Evolutionary conservation across 2,888 invertebrate genomes (phyloP), one percentile per base, ranked within the genome.

Genomic region (Meiosimyza platycephala): DNA sequence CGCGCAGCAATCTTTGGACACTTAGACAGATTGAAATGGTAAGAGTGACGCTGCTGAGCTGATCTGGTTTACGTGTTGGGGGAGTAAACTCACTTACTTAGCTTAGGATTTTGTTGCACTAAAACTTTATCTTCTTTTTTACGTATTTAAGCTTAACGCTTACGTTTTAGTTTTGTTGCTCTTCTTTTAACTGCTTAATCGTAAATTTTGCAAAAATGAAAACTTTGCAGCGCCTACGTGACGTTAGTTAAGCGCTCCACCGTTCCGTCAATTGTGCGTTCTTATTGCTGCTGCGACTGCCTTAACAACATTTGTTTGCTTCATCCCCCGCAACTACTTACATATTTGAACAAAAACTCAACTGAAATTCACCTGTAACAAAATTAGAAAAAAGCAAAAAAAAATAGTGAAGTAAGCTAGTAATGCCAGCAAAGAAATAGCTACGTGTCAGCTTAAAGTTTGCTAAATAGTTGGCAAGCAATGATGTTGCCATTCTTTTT

Each of bases 141-240:
- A 80, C 40, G 40, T 40, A 7, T 40, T 40, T 40, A 40, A 40
- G 9, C 9, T 40, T 9, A 7, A 40, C 40, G 40, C 9, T 40
- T 40, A 40, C 40, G 40, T 40, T 40, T 40, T 52, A 40, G 64
- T 64, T 64, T 50, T 40, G 15, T 40, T 47, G 33, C 33, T 33
- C 48, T 62, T 28, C 47, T 63, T 15, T n/a, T 47, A 18, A 22
- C 47, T 50, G 57, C 59, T 59, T 57, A 84, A 84, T 80, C 81
- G 84, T 83, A 83, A 80, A 83, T 80, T 82, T 82, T 79, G 71
- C 78, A 79, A 81, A 78, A 80, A 63, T 71, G 69, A 76, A 78
- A 82, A 80, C 77, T 84, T 83, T 81, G 78, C 80, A 83, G 82
- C 83, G 79, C 84, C 84, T 84, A 84, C 84, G 84, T 84, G 84